Percentiles rank a stretch among this genome's conserved stretches.
These are phyloP conservation scores for Patella pellucida DNA, from an alignment of 2,888 invertebrate species.

Conservation along the genomic window DNA sequence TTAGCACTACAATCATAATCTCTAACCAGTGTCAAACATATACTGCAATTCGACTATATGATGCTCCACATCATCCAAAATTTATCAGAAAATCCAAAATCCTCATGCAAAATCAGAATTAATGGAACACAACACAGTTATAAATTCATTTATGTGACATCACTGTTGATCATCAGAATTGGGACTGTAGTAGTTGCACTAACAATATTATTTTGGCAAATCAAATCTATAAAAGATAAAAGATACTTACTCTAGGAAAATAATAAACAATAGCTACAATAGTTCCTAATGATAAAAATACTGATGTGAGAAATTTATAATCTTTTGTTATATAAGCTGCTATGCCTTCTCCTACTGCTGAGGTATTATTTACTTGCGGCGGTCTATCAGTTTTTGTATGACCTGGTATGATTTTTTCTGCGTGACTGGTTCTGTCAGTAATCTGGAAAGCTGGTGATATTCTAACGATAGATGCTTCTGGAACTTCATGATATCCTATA, in stretches of 20 bases:
- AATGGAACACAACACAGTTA: too few relatives aligned
- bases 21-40: too few relatives aligned
- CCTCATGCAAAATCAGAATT: too few relatives aligned
- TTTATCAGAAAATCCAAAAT: too few relatives aligned
- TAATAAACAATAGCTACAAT: slow-evolving; percentile 52
- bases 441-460: slow-evolving; percentile 58
- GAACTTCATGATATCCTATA: slow-evolving; percentile 67
- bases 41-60: too few relatives aligned
- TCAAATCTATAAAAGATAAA: neutral
- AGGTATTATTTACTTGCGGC: neutral
- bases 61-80: too few relatives aligned
- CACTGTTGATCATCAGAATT: too few relatives aligned
- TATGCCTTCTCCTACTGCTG: slow-evolving; percentile 30
- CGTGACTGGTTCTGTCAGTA: slow-evolving; percentile 47
- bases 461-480: slow-evolving; percentile 53
- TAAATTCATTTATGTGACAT: too few relatives aligned
- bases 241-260: slow-evolving; percentile 53
- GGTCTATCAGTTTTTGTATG: slow-evolving; percentile 16
- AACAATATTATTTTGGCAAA: too few relatives aligned
- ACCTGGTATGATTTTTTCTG: slow-evolving; percentile 36
- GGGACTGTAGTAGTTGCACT: too few relatives aligned
- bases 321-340: slow-evolving; percentile 38
- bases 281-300: slow-evolving; percentile 44
- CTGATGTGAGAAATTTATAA: slow-evolving; percentile 55
- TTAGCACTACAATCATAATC: too few relatives aligned